Evolutionary conservation across 2,888 invertebrate genomes (phyloP).

Genomic region (Drosophila anomalata): DNA sequence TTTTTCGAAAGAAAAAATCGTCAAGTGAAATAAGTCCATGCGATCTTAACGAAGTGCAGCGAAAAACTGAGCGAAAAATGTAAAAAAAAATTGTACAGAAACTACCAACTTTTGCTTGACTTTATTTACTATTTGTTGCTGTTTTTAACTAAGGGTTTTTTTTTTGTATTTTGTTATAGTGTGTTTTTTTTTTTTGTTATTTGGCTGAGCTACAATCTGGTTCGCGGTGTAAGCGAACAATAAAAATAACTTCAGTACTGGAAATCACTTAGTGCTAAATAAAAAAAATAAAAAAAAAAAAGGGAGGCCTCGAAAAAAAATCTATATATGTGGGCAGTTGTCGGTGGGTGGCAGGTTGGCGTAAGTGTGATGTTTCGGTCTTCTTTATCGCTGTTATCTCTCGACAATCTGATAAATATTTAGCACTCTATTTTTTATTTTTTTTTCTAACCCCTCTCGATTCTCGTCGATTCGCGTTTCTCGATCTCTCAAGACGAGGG

Average conservation of each 20-base stretch:
- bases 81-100: constrained; percentile 11
- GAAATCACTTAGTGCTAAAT: constrained; percentile 33
- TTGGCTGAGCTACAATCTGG: constrained; percentile 46
- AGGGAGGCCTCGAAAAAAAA: not conserved
- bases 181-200: constrained; percentile 2
- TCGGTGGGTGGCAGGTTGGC: constrained; percentile 20
- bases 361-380: constrained; percentile 31
- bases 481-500: constrained; percentile 13
- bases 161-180: not conserved
- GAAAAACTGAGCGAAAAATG: constrained; percentile 29
- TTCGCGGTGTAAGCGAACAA: constrained; percentile 51
- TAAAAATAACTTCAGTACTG: constrained; percentile 48
- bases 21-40: constrained; percentile 17
- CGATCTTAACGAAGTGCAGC: constrained; percentile 27
- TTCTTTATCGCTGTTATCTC: constrained; percentile 62
- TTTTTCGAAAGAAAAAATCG: not conserved
- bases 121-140: constrained; percentile 12
- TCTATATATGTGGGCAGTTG: constrained; percentile 11
- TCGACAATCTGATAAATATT: constrained; percentile 60
- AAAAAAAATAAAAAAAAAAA: not conserved
- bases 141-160: constrained; percentile 9
- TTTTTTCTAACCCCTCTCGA: constrained; percentile 9
- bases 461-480: not conserved
- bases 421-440: constrained; percentile 18
- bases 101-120: constrained; percentile 30